Base-by-base conservation (phyloP, 1,140 invertebrate species). In the Saccostrea cuccullata region DNA sequence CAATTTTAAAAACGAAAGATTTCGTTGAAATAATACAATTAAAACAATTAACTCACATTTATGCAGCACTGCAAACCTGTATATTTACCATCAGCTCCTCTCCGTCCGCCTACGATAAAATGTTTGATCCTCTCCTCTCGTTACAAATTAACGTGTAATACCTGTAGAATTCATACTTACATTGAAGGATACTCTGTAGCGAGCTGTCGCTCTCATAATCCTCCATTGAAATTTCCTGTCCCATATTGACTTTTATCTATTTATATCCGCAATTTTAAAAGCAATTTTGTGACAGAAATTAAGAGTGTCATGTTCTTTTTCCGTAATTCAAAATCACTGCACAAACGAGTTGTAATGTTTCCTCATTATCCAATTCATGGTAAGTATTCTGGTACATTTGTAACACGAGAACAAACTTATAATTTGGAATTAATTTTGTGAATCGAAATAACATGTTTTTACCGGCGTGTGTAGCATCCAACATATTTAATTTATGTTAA, bases 151-250 rank as follows among this genome's bases (percentile, higher is more conserved):
- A 64, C 15, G n/a, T 26, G 70, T 15, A 36, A 2, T 77, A 30
- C 70, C 23, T 40, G 70, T 30, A 77, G 70, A 15, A 30, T 77
- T 13, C 30, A 77, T 77, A 77, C 70, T 77, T 36, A 77, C 70
- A 77, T 36, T 77, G 70, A 77, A 77, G 70, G 15, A 77, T 77
- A 12, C 70, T 30, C 70, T 77, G 70, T 30, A 77, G 70, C 70
- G 70, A 77, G 13, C 70, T 77, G 70, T 77, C 70, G 26, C 70
- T 77, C 30, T 77, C 70, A 77, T 77, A 77, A 77, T 77, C 70
- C 13, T 77, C 70, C 70, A 77, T 77, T 77, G 70, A 77, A 77
- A 77, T 77, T 77, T 77, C 70, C 70, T 77, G 70, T 77, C 70
- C 70, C 70, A 77, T 77, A 13, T 36, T 12, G 12, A 77, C 3